Percentiles rank a stretch among this genome's conserved stretches.
phyloP scores from a whole-genome alignment of 2,797 vertebrate species.

The Cheirogaleus major region DNA sequence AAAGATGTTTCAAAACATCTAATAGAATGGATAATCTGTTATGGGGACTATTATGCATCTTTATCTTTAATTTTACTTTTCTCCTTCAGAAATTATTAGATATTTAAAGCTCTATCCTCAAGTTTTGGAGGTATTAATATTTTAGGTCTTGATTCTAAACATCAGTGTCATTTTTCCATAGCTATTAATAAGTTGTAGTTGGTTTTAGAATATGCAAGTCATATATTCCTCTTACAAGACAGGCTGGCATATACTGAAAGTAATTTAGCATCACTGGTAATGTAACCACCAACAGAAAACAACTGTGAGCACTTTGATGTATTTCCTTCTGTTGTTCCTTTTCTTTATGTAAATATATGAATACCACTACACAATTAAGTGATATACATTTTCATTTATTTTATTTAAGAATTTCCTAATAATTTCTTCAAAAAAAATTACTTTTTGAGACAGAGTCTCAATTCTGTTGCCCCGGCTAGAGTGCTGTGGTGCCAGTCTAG shows the following conservation, averaged over 20 bases:
- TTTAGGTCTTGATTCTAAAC: neutral
- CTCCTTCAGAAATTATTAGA: neutral
- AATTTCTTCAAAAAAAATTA: neutral
- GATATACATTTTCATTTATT: neutral
- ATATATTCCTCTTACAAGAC: neutral
- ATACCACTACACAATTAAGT: neutral
- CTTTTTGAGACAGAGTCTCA: too few relatives aligned
- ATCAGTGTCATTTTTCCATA: neutral
- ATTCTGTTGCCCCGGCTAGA: too few relatives aligned
- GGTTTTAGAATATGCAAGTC: neutral
- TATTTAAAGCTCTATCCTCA: neutral
- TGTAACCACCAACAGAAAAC: neutral
- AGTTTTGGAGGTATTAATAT: neutral
- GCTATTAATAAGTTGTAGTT: neutral
- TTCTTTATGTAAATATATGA: neutral
- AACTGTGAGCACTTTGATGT: neutral
- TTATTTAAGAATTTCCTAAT: neutral
- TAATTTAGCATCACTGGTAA: neutral
- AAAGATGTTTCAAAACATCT: neutral
- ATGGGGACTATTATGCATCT: neutral
- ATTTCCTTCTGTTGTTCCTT: neutral
- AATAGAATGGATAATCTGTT: neutral
- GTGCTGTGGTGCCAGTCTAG: too few relatives aligned
- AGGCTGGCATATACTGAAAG: neutral
- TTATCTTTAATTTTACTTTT: neutral